Base-by-base conservation (phyloP, 2,888 invertebrate species). In the Thumatha senex region DNA sequence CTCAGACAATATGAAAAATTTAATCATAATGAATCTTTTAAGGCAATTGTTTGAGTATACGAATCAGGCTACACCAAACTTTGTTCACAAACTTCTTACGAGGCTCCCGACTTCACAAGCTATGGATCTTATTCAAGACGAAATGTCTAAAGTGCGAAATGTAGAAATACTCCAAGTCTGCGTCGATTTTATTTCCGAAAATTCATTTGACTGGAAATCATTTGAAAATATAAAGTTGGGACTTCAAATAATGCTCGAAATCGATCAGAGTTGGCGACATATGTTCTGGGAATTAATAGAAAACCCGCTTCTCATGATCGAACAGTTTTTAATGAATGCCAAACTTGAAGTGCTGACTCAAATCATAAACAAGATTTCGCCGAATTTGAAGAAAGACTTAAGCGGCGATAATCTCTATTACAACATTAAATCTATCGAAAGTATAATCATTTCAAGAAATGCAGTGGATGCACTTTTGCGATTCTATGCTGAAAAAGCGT, bases 291-390 rank as follows among this genome's bases (percentile, higher is more conserved):
- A 94, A 60, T 77, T 96, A 15, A 92, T 95, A 14, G 93, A 93
- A 41, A 93, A 93, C 58, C 98, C 98, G 0, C 76, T 96, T 36
- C 82, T 96, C 3, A 95, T 98, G 72, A 89, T 98, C 8, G 98
- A 98, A 75, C 96, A 97, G 76, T 92, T 97, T 46, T 80, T 98
- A 10, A 97, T 98, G 97, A 97, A 98, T 74, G 95, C 94, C 0
- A 95, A 95, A 75, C 88, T 96, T 45, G 96, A 96, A 63, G 87
- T 92, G 45, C 83, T 96, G 7, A 89, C 92, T 0, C 90, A 89
- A 35, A 93, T 96, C 3, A 75, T 96, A 24, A 89, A 90, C n/a
- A 89, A 92, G 24, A 92, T 95, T 12, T 85, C 92, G n/a, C 84
- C 90, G 11, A 84, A 68, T 58, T 72, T 82, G 46, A 89, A 84